Percentiles rank a stretch among this genome's conserved stretches.
These are phyloP conservation scores for Drosophila watanabei DNA, from an alignment of 1,140 invertebrate species.

Conservation along the genomic window DNA sequence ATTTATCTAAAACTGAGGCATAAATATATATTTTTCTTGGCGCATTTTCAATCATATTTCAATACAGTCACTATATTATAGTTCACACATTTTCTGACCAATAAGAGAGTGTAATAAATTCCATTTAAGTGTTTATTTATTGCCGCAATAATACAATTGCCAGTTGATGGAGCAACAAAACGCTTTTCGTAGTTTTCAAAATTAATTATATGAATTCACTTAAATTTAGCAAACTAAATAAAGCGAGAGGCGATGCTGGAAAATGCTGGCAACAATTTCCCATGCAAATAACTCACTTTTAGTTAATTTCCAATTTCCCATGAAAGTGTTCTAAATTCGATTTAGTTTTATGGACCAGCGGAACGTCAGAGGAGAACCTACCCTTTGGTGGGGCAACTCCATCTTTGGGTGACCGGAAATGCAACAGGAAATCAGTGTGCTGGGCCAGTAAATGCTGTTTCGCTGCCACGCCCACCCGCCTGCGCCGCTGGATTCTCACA, in stretches of 20 bases:
- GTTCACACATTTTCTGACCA: not conserved
- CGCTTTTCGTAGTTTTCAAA: not conserved
- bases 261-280: constrained; percentile 32
- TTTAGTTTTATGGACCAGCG: constrained; percentile 56
- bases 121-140: not conserved
- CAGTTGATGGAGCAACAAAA: not conserved
- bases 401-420: constrained; percentile 54
- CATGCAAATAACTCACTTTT: constrained; percentile 47
- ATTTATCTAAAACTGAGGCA: not conserved
- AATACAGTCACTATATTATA: not conserved
- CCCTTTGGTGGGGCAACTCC: not conserved
- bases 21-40: too few relatives aligned
- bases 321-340: constrained; percentile 60
- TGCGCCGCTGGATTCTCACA: constrained; percentile 8
- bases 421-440: constrained; percentile 80
- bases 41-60: not conserved
- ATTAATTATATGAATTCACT: constrained; percentile 12
- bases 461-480: constrained; percentile 31
- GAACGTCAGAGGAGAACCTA: not conserved
- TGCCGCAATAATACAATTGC: not conserved
- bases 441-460: constrained; percentile 44
- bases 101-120: not conserved
- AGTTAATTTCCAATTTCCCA: constrained; percentile 68
- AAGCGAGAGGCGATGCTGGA: not conserved
- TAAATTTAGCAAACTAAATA: constrained; percentile 3